These are phyloP conservation scores for Stegophylla sp. DNA, from an alignment of 2,888 invertebrate species.

Conservation along the genomic window DNA sequence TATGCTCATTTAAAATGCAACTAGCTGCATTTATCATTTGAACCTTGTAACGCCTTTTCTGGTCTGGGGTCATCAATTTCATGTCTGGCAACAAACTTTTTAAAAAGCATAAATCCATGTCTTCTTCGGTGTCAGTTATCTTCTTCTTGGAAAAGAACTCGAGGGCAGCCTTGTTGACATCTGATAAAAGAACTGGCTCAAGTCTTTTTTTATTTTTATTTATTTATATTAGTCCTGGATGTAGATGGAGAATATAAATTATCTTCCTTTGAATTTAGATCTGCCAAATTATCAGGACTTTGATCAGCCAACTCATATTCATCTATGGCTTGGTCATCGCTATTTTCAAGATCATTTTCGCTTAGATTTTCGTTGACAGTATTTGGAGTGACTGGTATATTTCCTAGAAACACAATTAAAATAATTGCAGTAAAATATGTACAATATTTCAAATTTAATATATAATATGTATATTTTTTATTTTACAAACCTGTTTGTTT, in stretches of 20 bases:
- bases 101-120: constrained; percentile 6
- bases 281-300: not conserved
- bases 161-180: not conserved
- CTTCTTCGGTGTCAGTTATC: not conserved
- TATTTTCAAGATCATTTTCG: constrained; percentile 1
- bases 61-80: constrained; percentile 11
- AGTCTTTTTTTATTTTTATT: not conserved
- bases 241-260: not conserved
- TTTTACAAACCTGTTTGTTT: constrained; percentile 1
- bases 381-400: not conserved
- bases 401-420: not conserved
- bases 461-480: not conserved
- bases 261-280: not conserved
- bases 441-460: not conserved
- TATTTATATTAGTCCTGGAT: not conserved
- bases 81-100: constrained; percentile 23
- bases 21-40: not conserved
- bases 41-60: constrained; percentile 22
- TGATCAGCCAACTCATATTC: not conserved
- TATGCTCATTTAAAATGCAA: constrained; percentile 5
- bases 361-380: not conserved
- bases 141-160: constrained; percentile 4
- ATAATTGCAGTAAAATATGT: not conserved
- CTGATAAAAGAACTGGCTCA: not conserved
- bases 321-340: not conserved